These are phyloP conservation scores for Indicator maculatus DNA, from an alignment of 2,113 vertebrate genomes.

Conservation along the genomic window DNA sequence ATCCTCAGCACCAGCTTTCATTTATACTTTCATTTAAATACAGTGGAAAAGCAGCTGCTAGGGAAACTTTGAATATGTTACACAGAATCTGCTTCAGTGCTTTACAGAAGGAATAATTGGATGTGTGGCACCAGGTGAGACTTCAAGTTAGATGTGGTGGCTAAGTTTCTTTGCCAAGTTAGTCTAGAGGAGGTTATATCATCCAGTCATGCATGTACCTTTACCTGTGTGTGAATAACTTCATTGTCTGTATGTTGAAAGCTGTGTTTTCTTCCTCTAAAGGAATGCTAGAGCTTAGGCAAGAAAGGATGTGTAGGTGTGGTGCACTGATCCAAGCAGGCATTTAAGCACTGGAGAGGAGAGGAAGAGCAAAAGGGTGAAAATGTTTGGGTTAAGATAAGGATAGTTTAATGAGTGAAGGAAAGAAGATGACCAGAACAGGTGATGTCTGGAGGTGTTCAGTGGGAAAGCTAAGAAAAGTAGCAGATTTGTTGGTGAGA, in stretches of 20 bases:
- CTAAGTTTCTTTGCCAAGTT: not conserved
- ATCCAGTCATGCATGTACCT: not conserved
- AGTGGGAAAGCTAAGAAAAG: not conserved
- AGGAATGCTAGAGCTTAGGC: not conserved
- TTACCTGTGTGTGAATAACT: not conserved
- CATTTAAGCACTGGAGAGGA: not conserved
- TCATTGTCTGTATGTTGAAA: not conserved
- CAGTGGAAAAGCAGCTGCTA: slow-evolving; percentile 20
- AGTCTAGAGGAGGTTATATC: not conserved
- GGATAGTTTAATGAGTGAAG: not conserved
- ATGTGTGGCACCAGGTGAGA: not conserved
- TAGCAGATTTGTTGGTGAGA: not conserved
- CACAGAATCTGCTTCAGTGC: slow-evolving; percentile 24
- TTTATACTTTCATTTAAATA: not conserved
- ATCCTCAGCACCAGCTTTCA: not conserved
- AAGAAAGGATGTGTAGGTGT: not conserved
- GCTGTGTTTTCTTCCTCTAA: not conserved
- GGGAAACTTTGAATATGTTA: not conserved
- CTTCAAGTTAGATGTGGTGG: not conserved
- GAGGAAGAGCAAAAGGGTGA: not conserved
- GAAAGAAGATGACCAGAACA: not conserved
- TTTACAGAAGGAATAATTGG: slow-evolving; percentile 21
- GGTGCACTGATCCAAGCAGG: not conserved
- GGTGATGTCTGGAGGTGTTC: not conserved
- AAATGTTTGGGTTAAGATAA: not conserved